Conservation (phyloP, 2,797 vertebrate species). For the Todus mexicanus region DNA sequence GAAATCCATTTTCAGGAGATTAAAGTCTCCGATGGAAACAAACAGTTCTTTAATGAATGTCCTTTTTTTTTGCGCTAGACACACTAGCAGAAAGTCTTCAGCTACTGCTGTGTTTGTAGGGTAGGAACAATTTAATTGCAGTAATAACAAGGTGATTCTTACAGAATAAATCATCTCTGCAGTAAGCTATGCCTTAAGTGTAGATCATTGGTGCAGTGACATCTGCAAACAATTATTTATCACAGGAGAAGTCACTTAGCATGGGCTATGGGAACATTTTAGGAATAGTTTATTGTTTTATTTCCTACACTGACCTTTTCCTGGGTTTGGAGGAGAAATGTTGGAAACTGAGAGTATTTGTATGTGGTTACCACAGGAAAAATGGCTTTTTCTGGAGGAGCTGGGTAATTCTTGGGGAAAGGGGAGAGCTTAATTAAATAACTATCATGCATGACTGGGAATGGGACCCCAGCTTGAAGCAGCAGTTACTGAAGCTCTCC, state of each 20-base stretch:
- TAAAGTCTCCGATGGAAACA: background rate
- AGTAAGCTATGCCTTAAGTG: background rate
- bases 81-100: background rate
- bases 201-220: background rate
- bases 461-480: background rate
- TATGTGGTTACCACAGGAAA: background rate
- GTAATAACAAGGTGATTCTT: conserved; percentile 13
- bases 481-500: background rate
- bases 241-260: background rate
- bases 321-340: background rate
- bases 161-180: conserved; percentile 5
- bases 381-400: background rate
- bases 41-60: background rate
- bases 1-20: conserved; percentile 18
- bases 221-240: background rate
- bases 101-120: background rate
- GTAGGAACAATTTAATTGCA: conserved; percentile 46
- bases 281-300: background rate
- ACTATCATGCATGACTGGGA: background rate
- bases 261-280: background rate
- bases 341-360: background rate
- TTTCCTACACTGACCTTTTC: background rate
- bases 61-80: conserved; percentile 4
- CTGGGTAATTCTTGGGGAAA: background rate
- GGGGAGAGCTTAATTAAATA: background rate